A percentile compares a stretch with the other conserved stretches of the same genome.
phyloP scores from a whole-genome alignment of 2,113 vertebrate genomes.

The Sterna hirundo region DNA sequence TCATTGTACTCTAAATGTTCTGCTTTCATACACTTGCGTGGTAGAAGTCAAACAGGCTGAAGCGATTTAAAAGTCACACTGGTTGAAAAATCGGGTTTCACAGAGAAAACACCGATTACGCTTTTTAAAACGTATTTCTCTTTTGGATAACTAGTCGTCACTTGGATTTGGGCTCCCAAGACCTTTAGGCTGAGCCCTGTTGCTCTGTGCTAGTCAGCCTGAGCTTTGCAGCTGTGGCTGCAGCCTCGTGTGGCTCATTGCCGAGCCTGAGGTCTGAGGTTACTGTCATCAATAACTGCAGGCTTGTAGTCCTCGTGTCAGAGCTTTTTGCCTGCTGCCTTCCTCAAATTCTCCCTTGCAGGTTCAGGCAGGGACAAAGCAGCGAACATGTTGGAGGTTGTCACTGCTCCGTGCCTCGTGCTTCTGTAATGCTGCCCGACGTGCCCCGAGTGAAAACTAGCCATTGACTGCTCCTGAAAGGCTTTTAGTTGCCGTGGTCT shows the following conservation, averaged over 20 bases:
- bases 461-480: neutral
- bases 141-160: neutral
- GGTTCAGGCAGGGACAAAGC: conserved; percentile 25
- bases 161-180: neutral
- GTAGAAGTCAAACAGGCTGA: neutral
- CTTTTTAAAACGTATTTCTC: neutral
- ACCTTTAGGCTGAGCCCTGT: neutral
- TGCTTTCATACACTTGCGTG: neutral
- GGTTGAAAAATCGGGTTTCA: neutral
- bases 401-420: neutral
- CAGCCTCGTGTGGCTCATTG: fast-evolving
- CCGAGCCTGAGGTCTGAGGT: neutral
- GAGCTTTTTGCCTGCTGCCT: neutral
- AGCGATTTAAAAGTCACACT: neutral
- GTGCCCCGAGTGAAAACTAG: neutral
- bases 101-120: neutral
- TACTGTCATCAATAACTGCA: neutral
- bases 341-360: neutral
- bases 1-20: neutral
- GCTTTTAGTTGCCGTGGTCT: neutral
- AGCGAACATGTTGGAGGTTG: neutral
- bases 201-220: neutral
- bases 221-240: fast-evolving
- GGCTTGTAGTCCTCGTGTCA: neutral
- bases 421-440: fast-evolving